Evolutionary conservation across 2,888 invertebrate species (phyloP), one percentile per base, ranked within the genome.

Genomic region (Lepidocyrtinus sp.): DNA sequence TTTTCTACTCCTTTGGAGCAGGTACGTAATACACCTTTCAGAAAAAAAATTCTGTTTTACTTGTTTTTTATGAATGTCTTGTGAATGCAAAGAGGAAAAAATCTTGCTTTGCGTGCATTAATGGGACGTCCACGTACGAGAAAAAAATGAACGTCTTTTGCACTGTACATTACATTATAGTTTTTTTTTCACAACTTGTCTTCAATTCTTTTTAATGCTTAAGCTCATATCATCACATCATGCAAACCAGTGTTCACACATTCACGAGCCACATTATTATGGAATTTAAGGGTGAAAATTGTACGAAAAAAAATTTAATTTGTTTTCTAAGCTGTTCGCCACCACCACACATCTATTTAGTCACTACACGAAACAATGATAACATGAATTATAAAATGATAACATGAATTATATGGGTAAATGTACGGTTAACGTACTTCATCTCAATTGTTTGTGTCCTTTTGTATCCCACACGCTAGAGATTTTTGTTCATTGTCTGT

Each of bases 241-340:
- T 25, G 26, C 26, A 27, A 65, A 21, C 45, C 71, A 62, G 36
- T 75, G 76, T 76, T 76, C 76, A 71, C 76, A 76, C 76, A 76
- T 76, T 76, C 76, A 76, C 76, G 76, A 76, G 70, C 76, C 76
- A 76, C 70, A 70, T 63, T 65, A 76, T 71, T 70, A 69, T 64
- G 68, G 75, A 75, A 27, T 63, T 68, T 68, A 36, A 59, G 36
- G 65, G 36, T 7, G 12, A 36, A 36, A 36, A 36, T 36, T 36
- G n/a, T n/a, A n/a, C n/a, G n/a, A n/a, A n/a, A n/a, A n/a, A n/a
- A n/a, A n/a, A n/a, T n/a, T n/a, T n/a, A n/a, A n/a, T n/a, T n/a
- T n/a, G n/a, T n/a, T n/a, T n/a, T n/a, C n/a, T n/a, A n/a, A n/a
- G n/a, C n/a, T n/a, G n/a, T n/a, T n/a, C n/a, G n/a, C n/a, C n/a